Base-by-base conservation (phyloP, 2,797 vertebrate species). In the Hozukius guyotensis region DNA sequence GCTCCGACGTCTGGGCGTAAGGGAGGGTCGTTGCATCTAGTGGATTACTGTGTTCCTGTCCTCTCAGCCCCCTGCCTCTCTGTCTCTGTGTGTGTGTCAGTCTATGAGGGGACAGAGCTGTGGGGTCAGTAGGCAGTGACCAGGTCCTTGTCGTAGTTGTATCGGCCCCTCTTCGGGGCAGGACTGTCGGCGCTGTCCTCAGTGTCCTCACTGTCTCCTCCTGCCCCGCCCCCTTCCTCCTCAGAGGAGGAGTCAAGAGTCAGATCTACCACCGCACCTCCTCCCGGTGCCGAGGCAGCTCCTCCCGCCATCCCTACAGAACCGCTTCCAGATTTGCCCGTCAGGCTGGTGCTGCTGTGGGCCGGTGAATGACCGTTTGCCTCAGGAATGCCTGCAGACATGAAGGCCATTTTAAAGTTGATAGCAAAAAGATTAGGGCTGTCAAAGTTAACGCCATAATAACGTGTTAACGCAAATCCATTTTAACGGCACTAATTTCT, bases 201-300 rank as follows among this genome's bases (percentile, higher is more conserved):
- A 2, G 98, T 98, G n/a, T 99, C 98, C 0, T 99, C 97, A 3
- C 98, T 98, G 20, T 99, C 98, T 13, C 97, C 98, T 0, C 96
- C 97, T 1, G 97, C 97, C 9, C 96, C 97, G 4, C 96, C 97
- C 1, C 96, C 96, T 38, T 97, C 97, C 27, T 97, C 96, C 55
- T 98, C 98, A 0, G 97, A 98, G 0, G 97, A 98, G 92, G 97
- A 98, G 94, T 99, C 98, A 95, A 99, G 96, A 93, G 98, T 99
- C 90, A 99, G 96, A 95, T 99, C 98, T 87, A 99, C 98, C 52
- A 99, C 98, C 0, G 97, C 97, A 0, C 95, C 96, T 24, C 94
- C 95, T 6, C 91, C 93, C 0, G 93, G 85, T 11, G 89, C 82
- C n/a, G 70, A 82, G 3, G 91, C 62, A 14, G 93, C 1, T 36